Evolutionary conservation across 1,140 invertebrate species (phyloP), one percentile per base, ranked within the genome.

Genomic region (Pararge aegeria): DNA sequence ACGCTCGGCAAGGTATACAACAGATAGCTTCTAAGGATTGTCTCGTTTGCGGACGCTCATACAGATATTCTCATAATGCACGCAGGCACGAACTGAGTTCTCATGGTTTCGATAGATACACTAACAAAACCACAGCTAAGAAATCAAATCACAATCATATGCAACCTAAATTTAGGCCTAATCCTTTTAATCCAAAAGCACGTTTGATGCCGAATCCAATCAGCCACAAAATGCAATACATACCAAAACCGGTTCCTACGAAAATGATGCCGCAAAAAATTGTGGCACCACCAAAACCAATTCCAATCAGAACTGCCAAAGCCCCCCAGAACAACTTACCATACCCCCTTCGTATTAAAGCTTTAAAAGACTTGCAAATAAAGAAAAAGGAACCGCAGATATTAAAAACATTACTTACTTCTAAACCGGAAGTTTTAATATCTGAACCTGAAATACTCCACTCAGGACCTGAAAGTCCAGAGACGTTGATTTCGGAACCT

Each of bases 321-420:
- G 48, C 63, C 5, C 46, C 49, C 13, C 79, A 81, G 54, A 85
- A 84, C 48, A 89, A 80, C 68, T 73, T 89, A 59, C 87, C 87
- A 15, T 89, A 89, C 66, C 87, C 87, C 6, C 65, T 89, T 18
- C 76, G 87, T 12, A 89, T 89, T 18, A 89, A 89, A 65, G 87
- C 87, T 10, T 64, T 89, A 13, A 88, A 87, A 67, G 87, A 89
- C 65, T 73, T 89, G 50, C 87, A 89, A 77, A 88, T 88, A 27
- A 88, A 83, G 73, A 89, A 89, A 68, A 89, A 87, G 46, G 83
- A 90, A 78, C 89, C 90, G 0, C 86, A 90, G 73, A 91, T 91
- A 56, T 70, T 91, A 21, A 91, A 91, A 67, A 89, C 87, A 9
- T 67, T 91, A 15, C 64, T 91, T 3, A 90, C 90, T 0, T 64